Conservation (phyloP, 2,888 invertebrate species). For the Pardosa pseudoannulata region DNA sequence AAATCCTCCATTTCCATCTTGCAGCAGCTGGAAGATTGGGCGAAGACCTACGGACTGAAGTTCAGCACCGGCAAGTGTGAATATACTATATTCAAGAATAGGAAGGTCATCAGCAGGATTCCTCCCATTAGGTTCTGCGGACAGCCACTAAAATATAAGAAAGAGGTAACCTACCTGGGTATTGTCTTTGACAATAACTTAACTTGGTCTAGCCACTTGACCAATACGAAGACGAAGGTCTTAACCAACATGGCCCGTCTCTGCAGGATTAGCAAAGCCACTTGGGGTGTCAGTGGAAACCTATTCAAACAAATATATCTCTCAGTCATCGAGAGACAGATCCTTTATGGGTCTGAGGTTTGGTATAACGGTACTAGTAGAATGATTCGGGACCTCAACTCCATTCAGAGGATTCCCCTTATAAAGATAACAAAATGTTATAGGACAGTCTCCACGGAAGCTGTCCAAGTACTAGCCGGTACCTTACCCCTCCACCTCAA, state of each 20-base stretch:
- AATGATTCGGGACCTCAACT: not conserved
- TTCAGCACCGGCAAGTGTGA: no score
- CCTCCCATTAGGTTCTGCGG: no score
- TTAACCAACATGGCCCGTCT: not conserved
- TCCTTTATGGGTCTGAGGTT: not conserved
- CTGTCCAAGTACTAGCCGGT: not conserved
- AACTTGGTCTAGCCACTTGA: not conserved
- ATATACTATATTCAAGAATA: no score
- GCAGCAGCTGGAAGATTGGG: no score
- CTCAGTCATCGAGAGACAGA: not conserved
- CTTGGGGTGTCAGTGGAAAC: not conserved
- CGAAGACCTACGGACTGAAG: no score
- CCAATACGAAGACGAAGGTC: not conserved
- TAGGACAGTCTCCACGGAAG: not conserved
- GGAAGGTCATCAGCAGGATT: no score
- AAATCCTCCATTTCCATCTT: no score
- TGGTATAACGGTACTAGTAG: not conserved
- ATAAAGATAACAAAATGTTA: not conserved
- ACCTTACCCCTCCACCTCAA: not conserved
- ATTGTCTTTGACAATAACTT: no score
- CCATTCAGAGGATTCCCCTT: not conserved
- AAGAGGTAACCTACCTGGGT: no score
- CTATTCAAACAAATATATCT: not conserved
- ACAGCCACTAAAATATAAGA: no score
- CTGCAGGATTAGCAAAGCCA: no score